Evolutionary conservation across 2,888 invertebrate genomes (phyloP).

Genomic region (Hirtodrosophila duncani): DNA sequence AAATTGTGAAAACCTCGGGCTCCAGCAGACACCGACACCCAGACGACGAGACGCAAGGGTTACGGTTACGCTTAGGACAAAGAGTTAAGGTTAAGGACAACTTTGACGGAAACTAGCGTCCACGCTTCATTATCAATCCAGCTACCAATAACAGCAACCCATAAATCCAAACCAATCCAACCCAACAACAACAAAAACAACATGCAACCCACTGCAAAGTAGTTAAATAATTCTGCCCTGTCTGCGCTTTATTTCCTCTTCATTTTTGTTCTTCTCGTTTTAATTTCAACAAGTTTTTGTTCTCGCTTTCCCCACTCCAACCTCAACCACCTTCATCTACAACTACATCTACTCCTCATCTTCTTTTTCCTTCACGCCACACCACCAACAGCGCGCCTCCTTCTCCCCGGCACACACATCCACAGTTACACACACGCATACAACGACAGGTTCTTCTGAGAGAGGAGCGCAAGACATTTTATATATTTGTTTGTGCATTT

Average conservation of each 20-base stretch:
- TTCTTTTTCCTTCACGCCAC: constrained; percentile 27
- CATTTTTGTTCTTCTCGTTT: constrained; percentile 38
- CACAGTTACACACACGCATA: constrained; percentile 48
- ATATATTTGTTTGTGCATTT: constrained; percentile 35
- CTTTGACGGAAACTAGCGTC: too few species aligned
- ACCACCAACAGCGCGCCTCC: constrained; percentile 45
- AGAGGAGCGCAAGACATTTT: constrained; percentile 27
- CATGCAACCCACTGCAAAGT: constrained; percentile 69
- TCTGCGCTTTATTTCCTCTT: constrained; percentile 72
- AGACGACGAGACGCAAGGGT: too few species aligned
- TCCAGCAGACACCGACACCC: too few species aligned
- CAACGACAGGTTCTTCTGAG: constrained; percentile 33
- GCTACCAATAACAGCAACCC: constrained; percentile 18
- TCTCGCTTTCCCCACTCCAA: constrained; percentile 56
- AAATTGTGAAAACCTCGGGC: too few species aligned
- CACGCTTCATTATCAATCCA: constrained; percentile 18
- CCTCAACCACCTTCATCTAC: constrained; percentile 14
- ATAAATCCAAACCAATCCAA: constrained; percentile 18
- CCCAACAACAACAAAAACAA: constrained; percentile 47
- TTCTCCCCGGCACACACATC: too few species aligned
- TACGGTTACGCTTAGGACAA: too few species aligned
- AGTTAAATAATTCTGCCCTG: constrained; percentile 74
- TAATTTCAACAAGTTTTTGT: constrained; percentile 70
- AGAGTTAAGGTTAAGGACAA: too few species aligned
- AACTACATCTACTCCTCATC: constrained; percentile 5